Percentiles rank a stretch among this genome's conserved stretches.
Evolutionary conservation across 2,797 vertebrate species (phyloP).

Genomic region (Tiaroga cobitis): DNA sequence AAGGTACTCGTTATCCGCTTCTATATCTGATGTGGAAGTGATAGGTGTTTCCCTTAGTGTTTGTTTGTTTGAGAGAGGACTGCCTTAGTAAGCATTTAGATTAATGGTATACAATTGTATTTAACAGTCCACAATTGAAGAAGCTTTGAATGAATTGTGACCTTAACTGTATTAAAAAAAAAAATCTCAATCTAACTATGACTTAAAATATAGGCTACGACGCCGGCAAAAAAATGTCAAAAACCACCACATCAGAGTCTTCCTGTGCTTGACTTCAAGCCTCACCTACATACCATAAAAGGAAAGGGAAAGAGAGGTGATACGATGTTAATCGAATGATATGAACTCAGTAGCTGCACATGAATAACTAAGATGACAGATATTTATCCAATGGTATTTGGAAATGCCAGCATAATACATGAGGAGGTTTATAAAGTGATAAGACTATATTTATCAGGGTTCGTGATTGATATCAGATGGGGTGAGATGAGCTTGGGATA

Average conservation of each 20-base stretch:
- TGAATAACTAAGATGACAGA: background rate
- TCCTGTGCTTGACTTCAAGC: conserved; percentile 68
- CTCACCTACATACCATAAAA: conserved; percentile 57
- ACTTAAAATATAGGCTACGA: conserved; percentile 33
- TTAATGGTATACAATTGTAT: background rate
- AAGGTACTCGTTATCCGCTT: background rate
- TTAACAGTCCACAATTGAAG: background rate
- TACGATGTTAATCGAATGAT: background rate
- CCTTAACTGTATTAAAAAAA: background rate
- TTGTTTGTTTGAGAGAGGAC: conserved; percentile 12
- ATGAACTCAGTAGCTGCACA: background rate
- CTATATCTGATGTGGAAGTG: background rate
- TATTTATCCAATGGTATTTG: background rate
- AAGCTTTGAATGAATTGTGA: background rate
- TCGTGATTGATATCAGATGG: background rate
- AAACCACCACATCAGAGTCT: conserved; percentile 45
- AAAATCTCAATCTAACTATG: conserved; percentile 32
- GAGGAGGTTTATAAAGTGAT: background rate
- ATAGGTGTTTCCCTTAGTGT: background rate
- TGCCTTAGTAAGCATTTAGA: background rate
- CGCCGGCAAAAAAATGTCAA: conserved; percentile 52
- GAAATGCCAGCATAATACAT: background rate
- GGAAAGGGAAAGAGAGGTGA: conserved; percentile 43
- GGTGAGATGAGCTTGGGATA: background rate
- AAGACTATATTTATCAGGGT: background rate